These are phyloP conservation scores for Disparrhopalites patrizii DNA, from an alignment of 2,888 invertebrate species.

Conservation along the genomic window DNA sequence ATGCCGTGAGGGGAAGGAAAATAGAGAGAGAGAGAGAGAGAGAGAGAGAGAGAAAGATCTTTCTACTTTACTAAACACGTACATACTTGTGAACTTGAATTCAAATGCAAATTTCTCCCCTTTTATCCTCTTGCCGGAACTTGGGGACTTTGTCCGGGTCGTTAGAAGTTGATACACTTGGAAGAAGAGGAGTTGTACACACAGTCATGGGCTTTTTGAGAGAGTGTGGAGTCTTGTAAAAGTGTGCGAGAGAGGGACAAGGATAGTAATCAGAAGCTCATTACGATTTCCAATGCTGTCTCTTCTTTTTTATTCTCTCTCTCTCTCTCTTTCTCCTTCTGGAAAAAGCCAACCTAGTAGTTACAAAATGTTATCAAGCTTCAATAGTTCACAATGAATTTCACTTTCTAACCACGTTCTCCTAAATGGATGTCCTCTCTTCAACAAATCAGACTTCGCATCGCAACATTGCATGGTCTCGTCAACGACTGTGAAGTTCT, in stretches of 20 bases:
- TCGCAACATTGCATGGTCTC: no score
- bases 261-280: constrained; percentile 11
- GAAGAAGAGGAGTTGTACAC: background rate
- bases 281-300: constrained; percentile 18
- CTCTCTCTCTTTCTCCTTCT: no score
- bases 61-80: background rate
- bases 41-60: background rate
- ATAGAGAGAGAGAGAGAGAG: background rate
- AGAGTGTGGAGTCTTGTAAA: background rate
- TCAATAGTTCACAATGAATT: constrained; percentile 13
- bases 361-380: constrained; percentile 16
- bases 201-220: background rate
- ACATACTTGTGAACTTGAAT: constrained; percentile 7
- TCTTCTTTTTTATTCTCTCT: no score
- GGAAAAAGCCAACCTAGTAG: constrained; percentile 13
- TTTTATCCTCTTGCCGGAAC: background rate
- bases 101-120: constrained; percentile 4
- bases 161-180: background rate
- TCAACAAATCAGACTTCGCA: no score
- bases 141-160: background rate
- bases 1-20: background rate
- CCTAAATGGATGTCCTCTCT: background rate
- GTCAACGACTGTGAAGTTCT: no score
- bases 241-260: background rate
- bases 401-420: constrained; percentile 8